phyloP scores from a whole-genome alignment of 2,888 invertebrate species.

The Julus scanicus region DNA sequence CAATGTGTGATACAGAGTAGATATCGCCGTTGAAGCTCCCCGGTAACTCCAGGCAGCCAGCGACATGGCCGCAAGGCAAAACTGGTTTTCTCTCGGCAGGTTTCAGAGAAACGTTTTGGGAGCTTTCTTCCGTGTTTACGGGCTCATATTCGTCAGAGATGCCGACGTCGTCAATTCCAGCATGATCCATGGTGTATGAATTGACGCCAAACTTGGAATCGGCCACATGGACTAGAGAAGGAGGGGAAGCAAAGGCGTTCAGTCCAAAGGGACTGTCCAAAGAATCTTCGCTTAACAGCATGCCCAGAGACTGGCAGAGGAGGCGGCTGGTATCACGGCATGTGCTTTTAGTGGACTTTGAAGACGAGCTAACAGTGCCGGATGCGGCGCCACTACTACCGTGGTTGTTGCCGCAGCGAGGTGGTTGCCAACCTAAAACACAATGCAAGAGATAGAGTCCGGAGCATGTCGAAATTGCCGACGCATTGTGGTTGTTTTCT shows the following conservation, averaged over 20 bases:
- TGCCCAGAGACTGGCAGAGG: constrained; percentile 35
- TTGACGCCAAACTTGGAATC: constrained; percentile 34
- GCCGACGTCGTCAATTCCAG: background rate
- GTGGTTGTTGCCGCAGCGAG: background rate
- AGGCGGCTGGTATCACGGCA: constrained; percentile 14
- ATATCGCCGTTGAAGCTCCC: constrained; percentile 66
- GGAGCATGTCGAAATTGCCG: background rate
- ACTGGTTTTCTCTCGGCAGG: background rate
- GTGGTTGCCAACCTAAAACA: background rate
- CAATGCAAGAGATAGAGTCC: constrained; percentile 45
- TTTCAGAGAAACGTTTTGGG: background rate
- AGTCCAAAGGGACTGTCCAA: constrained; percentile 32
- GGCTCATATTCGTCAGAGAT: background rate
- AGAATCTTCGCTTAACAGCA: constrained; percentile 28
- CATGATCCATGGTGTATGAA: background rate
- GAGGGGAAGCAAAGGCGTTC: constrained; percentile 31
- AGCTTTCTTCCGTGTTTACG: background rate
- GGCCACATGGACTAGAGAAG: constrained; percentile 1
- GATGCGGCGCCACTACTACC: background rate
- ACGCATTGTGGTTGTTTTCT: background rate
- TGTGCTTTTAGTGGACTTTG: background rate
- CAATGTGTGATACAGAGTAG: constrained; percentile 73
- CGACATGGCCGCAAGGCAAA: background rate
- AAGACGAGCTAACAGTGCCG: background rate
- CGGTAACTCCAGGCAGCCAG: constrained; percentile 54